Conservation (phyloP, 1,140 invertebrate genomes). For the Musca domestica region DNA sequence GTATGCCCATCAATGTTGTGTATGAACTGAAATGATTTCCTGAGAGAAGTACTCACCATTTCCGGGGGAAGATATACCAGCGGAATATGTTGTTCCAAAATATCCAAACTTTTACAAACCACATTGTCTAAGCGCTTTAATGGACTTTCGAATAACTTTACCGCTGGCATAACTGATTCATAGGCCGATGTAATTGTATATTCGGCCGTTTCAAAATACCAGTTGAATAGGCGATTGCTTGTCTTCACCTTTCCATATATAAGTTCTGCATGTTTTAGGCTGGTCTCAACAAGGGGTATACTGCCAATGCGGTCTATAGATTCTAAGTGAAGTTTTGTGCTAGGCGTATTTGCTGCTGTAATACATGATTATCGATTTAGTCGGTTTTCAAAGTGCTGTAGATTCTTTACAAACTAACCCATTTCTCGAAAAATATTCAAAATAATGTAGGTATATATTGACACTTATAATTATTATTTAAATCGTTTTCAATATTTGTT, state of each 20-base stretch:
- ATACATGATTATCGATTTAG: background rate
- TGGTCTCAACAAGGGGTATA: conserved; percentile 70
- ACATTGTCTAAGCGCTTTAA: conserved; percentile 70
- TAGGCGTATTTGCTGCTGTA: conserved; percentile 35
- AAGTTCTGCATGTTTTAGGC: conserved; percentile 66
- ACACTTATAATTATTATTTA: background rate
- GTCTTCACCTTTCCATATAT: conserved; percentile 71
- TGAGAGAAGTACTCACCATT: conserved; percentile 59
- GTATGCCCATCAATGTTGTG: background rate
- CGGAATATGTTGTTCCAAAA: conserved; percentile 74
- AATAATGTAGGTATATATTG: background rate
- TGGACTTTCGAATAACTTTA: conserved; percentile 66
- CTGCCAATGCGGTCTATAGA: conserved; percentile 66
- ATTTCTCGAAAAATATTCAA: conserved; percentile 28
- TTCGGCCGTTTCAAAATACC: conserved; percentile 72
- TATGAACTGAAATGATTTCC: background rate
- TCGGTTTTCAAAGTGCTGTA: background rate
- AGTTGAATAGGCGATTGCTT: conserved; percentile 61
- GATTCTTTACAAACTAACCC: conserved; percentile 33
- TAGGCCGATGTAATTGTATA: conserved; percentile 64
- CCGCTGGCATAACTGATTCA: conserved; percentile 67
- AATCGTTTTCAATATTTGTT: background rate
- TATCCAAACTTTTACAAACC: conserved; percentile 73
- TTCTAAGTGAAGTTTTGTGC: conserved; percentile 56
- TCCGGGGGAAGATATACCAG: conserved; percentile 72